These are phyloP conservation scores for Enteromius afrohamiltoni DNA, from an alignment of 2,797 vertebrate species.

Conservation along the genomic window DNA sequence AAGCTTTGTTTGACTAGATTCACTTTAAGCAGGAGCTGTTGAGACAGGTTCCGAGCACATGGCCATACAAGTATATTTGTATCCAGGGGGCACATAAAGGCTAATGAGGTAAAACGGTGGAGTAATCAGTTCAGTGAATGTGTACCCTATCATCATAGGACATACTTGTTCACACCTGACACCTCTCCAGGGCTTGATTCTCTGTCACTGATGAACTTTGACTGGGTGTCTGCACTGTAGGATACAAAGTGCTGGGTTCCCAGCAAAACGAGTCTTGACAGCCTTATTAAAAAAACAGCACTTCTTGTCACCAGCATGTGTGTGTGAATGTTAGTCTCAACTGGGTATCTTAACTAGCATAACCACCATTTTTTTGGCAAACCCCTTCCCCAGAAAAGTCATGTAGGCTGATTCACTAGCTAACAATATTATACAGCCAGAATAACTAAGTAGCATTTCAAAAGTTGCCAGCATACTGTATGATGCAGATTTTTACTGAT, in stretches of 20 bases:
- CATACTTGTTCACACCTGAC: constrained; percentile 54
- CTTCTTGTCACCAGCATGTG: not conserved
- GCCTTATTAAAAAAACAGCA: constrained; percentile 8
- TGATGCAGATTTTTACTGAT: not conserved
- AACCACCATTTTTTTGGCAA: not conserved
- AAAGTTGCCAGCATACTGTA: not conserved
- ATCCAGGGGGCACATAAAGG: constrained; percentile 38
- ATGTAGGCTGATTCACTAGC: not conserved
- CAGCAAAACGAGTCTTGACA: constrained; percentile 76
- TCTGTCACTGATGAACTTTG: constrained; percentile 43
- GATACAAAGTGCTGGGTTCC: constrained; percentile 55
- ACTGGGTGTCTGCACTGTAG: constrained; percentile 55
- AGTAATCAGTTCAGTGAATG: constrained; percentile 16
- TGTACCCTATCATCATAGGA: constrained; percentile 42
- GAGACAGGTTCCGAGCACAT: constrained; percentile 68
- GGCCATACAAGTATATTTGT: constrained; percentile 53
- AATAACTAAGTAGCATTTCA: not conserved
- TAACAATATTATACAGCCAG: not conserved
- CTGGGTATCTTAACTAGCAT: not conserved
- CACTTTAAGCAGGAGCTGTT: constrained; percentile 62
- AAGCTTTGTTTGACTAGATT: constrained; percentile 37
- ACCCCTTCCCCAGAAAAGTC: not conserved
- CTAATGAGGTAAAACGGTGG: constrained; percentile 37
- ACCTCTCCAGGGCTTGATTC: constrained; percentile 50
- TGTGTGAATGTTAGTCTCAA: not conserved